Evolutionary conservation across 2,113 vertebrate species (phyloP), one percentile per base, ranked within the genome.

Genomic region (Toxostoma redivivum): DNA sequence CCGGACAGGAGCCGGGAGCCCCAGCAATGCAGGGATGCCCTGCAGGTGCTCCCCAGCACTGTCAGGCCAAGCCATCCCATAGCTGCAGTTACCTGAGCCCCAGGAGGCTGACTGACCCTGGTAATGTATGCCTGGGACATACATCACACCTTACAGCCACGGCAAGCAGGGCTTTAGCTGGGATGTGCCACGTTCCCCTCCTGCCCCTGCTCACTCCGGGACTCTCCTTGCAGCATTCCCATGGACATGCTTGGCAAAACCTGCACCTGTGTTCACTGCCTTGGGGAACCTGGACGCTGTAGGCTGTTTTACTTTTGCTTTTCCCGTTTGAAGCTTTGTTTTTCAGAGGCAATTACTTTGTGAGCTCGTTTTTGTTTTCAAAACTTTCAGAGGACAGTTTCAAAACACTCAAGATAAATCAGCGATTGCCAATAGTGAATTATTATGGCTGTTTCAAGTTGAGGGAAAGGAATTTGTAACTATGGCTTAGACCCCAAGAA

Each of bases 81-180:
- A 38, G 25, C 35, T 64, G 61, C 84, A 72, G 53, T 4, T 8
- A 15, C 6, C 13, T 5, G 12, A 40, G 18, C 21, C 70, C 40
- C 22, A 4, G 61, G 53, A 66, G 77, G 78, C 44, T 53, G 9
- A 5, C 5, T 19, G 1, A 17, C 14, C 42, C 17, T 15, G 18
- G 70, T 8, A 19, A 65, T n/a, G 62, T 3, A 9, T 2, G 30
- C 10, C 25, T 53, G 33, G 40, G 51, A 51, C 44, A 66, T 0
- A 30, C 10, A 2, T 18, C 2, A 12, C 19, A 2, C 8, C 3
- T 8, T 2, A 0, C 1, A n/a, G 54, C 53, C 56, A 4, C 1
- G 6, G 27, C 30, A 33, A n/a, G 18, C 15, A 18, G 2, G 24
- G 7, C 6, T 16, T 25, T 8, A 38, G 65, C 2, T 7, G 58